Percentiles rank a stretch among this genome's conserved stretches.
These are phyloP conservation scores for Actenoides lindsayi DNA, from an alignment of 2,113 vertebrate species.

Conservation along the genomic window DNA sequence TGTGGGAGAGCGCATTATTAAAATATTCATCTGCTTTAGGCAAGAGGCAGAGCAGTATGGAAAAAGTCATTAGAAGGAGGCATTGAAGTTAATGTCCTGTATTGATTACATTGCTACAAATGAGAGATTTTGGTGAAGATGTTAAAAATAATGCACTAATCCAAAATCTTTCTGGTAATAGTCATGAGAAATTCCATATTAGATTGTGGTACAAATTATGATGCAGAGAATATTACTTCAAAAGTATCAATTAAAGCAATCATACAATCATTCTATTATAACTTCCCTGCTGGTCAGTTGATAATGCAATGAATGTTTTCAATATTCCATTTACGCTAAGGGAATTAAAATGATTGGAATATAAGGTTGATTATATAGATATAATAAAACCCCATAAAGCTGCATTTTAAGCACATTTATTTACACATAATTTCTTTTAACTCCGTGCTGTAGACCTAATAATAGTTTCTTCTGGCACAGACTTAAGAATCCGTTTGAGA, in stretches of 20 bases:
- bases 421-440: neutral
- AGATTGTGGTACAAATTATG: neutral
- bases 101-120: neutral
- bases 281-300: conserved; percentile 5
- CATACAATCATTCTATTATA: neutral
- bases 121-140: neutral
- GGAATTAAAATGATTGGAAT: neutral
- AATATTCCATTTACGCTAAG: neutral
- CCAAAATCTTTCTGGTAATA: neutral
- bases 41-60: neutral
- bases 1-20: neutral
- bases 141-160: neutral
- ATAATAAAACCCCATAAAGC: neutral
- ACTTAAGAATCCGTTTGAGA: neutral
- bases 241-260: conserved; percentile 7
- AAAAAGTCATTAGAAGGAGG: neutral
- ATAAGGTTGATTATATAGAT: neutral
- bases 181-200: neutral
- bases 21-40: neutral
- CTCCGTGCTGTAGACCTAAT: neutral
- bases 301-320: conserved; percentile 6
- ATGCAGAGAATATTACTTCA: neutral
- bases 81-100: neutral
- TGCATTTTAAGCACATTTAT: neutral
- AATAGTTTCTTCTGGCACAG: neutral